Conservation (phyloP, 2,113 vertebrate genomes). For the Labeo catla region DNA sequence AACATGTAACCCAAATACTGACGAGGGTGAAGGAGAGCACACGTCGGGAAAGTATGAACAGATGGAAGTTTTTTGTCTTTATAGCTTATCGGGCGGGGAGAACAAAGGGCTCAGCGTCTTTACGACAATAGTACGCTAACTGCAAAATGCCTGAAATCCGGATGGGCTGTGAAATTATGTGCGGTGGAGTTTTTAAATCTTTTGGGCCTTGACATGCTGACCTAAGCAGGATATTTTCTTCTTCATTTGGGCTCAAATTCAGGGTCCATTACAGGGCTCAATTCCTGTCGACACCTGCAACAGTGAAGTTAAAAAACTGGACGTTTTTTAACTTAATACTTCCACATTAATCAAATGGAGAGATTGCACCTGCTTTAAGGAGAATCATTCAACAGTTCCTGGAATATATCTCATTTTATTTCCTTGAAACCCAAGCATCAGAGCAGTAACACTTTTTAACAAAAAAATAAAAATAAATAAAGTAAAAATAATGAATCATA, state of each 20-base stretch:
- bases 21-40: neutral
- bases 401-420: neutral
- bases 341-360: neutral
- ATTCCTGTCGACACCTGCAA: slow-evolving; percentile 41
- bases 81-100: neutral
- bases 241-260: slow-evolving; percentile 7
- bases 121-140: neutral
- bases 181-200: neutral
- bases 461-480: neutral
- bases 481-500: no score
- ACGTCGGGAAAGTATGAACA: neutral
- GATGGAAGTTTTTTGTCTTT: neutral
- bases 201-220: slow-evolving; percentile 19
- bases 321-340: neutral
- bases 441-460: neutral
- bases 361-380: neutral
- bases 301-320: neutral
- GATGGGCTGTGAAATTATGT: slow-evolving; percentile 3
- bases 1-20: neutral
- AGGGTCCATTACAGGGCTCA: neutral
- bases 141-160: slow-evolving; percentile 27
- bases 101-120: slow-evolving; percentile 1
- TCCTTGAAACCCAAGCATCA: neutral
- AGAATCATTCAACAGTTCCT: neutral
- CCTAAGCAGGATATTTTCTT: slow-evolving; percentile 23